Conservation (phyloP, 2,113 vertebrate species). For the Erinaceus europaeus region DNA sequence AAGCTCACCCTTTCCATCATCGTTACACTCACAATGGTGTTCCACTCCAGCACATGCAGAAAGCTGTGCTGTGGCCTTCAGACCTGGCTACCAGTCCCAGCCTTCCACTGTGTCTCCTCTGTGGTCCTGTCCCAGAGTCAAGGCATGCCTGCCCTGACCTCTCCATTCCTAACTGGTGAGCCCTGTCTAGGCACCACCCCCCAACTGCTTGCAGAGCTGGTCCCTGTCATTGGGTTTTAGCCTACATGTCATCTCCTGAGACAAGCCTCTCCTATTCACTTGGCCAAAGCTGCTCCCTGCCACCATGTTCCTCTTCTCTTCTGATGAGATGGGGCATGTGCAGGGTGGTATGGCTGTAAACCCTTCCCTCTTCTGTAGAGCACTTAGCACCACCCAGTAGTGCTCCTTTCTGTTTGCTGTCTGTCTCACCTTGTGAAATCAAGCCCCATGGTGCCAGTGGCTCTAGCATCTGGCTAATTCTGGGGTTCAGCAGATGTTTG, state of each 20-base stretch:
- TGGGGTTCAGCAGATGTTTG: neutral
- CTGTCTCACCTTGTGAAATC: neutral
- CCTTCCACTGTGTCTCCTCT: neutral
- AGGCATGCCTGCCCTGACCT: neutral
- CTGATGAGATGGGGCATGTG: no score
- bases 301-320: neutral
- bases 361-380: no score
- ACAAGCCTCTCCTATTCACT: neutral
- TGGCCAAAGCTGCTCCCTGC: neutral
- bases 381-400: neutral
- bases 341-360: no score
- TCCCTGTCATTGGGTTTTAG: neutral
- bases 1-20: neutral
- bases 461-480: neutral
- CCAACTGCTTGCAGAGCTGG: neutral
- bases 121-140: neutral
- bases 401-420: neutral
- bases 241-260: neutral
- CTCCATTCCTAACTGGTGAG: neutral
- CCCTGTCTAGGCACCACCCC: no score
- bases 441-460: neutral
- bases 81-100: neutral
- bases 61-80: neutral
- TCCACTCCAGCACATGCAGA: neutral
- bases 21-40: no score